Percentiles rank a stretch among this genome's conserved stretches.
Evolutionary conservation across 2,888 invertebrate genomes (phyloP).

Genomic region (Watsonalla cultraria): DNA sequence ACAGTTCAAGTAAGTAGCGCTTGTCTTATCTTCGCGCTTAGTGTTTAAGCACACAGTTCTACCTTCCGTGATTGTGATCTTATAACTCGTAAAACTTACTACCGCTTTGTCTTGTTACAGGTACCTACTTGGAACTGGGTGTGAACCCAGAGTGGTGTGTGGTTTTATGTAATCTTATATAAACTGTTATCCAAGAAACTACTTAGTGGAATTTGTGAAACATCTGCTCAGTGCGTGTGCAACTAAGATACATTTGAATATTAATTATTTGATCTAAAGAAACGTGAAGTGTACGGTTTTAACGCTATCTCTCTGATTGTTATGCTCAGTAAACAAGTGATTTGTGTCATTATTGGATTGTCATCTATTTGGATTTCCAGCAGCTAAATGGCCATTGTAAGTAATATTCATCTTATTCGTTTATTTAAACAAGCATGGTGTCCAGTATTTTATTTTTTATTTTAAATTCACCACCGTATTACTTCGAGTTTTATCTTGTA

Average conservation of each 20-base stretch:
- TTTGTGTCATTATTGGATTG: conserved; percentile 66
- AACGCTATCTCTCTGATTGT: conserved; percentile 40
- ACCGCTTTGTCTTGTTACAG: conserved; percentile 76
- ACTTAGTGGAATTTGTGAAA: conserved; percentile 44
- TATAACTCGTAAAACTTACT: conserved; percentile 49
- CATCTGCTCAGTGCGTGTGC: conserved; percentile 37
- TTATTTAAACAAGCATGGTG: conserved; percentile 7
- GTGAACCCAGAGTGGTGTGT: conserved; percentile 73
- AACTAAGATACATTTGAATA: conserved; percentile 37
- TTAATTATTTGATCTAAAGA: conserved; percentile 41
- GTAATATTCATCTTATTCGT: conserved; percentile 31
- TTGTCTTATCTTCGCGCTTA: conserved; percentile 33
- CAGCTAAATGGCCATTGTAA: conserved; percentile 63
- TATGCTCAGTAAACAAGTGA: conserved; percentile 57
- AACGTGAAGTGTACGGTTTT: conserved; percentile 54
- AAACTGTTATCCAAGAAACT: conserved; percentile 53
- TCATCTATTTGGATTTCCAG: conserved; percentile 52
- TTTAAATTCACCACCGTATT: not conserved
- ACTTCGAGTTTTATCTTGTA: conserved; percentile 10
- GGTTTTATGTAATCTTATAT: conserved; percentile 73
- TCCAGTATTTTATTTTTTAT: not conserved
- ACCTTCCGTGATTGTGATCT: conserved; percentile 23
- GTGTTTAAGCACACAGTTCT: conserved; percentile 21
- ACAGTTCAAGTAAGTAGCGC: conserved; percentile 51
- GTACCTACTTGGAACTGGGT: conserved; percentile 74